phyloP scores from a whole-genome alignment of 2,888 invertebrate genomes.

The Hirtodrosophila histrioides region DNA sequence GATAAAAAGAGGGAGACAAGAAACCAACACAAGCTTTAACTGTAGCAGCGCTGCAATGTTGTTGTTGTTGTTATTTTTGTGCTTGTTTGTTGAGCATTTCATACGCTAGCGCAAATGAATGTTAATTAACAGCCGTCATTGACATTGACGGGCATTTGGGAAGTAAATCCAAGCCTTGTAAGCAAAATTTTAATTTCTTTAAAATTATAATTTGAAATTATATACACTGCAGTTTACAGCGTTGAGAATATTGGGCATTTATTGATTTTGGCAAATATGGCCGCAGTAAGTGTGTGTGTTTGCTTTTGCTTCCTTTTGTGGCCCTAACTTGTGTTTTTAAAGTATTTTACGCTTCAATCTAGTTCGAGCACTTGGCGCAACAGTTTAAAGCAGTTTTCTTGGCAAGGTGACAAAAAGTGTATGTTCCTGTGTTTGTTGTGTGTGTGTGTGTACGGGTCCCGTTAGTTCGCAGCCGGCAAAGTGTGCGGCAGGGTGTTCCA shows the following conservation, averaged over 20 bases:
- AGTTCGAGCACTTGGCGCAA: constrained; percentile 53
- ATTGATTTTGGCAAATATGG: constrained; percentile 63
- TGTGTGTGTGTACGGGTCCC: constrained; percentile 29
- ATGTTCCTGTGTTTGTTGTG: constrained; percentile 10
- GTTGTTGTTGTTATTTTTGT: constrained; percentile 15
- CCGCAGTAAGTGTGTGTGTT: constrained; percentile 6
- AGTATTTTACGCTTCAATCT: constrained; percentile 32
- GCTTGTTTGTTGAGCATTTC: constrained; percentile 13
- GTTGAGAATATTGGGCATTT: constrained; percentile 48
- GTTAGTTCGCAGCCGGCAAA: constrained; percentile 56
- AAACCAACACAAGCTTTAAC: constrained; percentile 27
- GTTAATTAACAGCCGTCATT: constrained; percentile 44
- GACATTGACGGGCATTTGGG: constrained; percentile 38
- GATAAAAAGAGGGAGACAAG: background rate
- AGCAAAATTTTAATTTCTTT: background rate
- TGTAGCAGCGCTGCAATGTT: constrained; percentile 22
- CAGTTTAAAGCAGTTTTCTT: constrained; percentile 65
- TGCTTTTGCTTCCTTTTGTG: constrained; percentile 7
- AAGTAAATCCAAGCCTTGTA: background rate
- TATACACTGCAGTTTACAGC: constrained; percentile 9
- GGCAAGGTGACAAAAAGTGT: constrained; percentile 66
- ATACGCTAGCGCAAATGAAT: constrained; percentile 41
- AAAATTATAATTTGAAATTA: background rate
- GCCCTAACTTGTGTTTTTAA: constrained; percentile 26
- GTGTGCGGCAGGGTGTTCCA: constrained; percentile 74